Evolutionary conservation across 2,888 invertebrate species (phyloP).

Genomic region (Trachelus stipa): DNA sequence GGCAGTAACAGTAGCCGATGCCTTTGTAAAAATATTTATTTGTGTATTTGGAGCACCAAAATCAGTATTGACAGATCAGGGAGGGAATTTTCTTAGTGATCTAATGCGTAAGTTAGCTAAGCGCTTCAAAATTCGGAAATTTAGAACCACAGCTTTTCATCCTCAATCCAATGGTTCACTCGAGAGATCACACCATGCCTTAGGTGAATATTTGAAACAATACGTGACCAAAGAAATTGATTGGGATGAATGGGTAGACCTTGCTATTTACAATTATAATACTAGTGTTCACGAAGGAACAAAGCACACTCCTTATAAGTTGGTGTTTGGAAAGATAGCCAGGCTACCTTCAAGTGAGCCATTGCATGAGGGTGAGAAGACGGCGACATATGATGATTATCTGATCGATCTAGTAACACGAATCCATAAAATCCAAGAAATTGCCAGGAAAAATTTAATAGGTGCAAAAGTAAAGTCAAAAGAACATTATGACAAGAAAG

Average conservation of each 20-base stretch:
- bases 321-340: slow-evolving; percentile 24
- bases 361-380: neutral
- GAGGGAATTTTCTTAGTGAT: neutral
- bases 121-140: slow-evolving; percentile 31
- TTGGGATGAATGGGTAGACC: slow-evolving; percentile 24
- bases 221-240: slow-evolving; percentile 19
- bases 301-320: slow-evolving; percentile 18
- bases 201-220: slow-evolving; percentile 28
- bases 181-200: slow-evolving; percentile 21
- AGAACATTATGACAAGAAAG: slow-evolving; percentile 23
- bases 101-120: slow-evolving; percentile 15
- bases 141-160: slow-evolving; percentile 23
- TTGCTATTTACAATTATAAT: slow-evolving; percentile 25
- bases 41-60: neutral
- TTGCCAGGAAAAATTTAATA: slow-evolving; percentile 24
- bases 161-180: slow-evolving; percentile 24
- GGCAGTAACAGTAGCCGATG: slow-evolving; percentile 8
- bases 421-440: slow-evolving; percentile 17
- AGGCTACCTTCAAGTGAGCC: slow-evolving; percentile 15
- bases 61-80: slow-evolving; percentile 15
- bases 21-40: neutral
- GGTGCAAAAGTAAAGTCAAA: slow-evolving; percentile 26
- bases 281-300: slow-evolving; percentile 22
- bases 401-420: slow-evolving; percentile 16
- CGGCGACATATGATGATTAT: slow-evolving; percentile 19